A percentile compares a stretch with the other conserved stretches of the same genome.
phyloP scores from a whole-genome alignment of 2,797 vertebrate species.

The Myripristis murdjan region DNA sequence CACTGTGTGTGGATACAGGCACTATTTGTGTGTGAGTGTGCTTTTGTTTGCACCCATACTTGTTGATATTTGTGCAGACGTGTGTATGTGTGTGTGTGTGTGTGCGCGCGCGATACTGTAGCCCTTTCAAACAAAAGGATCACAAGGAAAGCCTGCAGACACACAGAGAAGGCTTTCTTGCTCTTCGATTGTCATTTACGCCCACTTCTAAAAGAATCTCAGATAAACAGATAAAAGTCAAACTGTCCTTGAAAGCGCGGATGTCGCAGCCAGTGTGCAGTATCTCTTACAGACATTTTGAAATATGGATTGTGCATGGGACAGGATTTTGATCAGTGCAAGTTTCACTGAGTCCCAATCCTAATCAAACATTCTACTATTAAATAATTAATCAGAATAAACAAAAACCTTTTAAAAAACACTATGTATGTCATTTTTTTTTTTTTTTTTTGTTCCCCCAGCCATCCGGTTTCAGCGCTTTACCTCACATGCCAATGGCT shows the following conservation, averaged over 20 bases:
- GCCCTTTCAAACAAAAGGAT: background rate
- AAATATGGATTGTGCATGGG: too few relatives aligned
- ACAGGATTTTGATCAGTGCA: too few relatives aligned
- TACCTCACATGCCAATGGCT: too few relatives aligned
- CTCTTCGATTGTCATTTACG: slow-evolving; percentile 7
- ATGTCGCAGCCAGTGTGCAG: background rate
- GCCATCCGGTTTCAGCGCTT: too few relatives aligned
- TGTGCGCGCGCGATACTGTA: background rate
- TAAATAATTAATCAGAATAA: too few relatives aligned
- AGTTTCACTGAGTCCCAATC: too few relatives aligned
- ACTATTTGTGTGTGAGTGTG: slow-evolving; percentile 4
- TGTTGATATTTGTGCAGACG: background rate
- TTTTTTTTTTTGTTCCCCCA: too few relatives aligned
- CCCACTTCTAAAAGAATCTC: slow-evolving; percentile 8
- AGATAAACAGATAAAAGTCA: background rate
- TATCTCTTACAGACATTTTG: too few relatives aligned
- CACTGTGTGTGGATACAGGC: slow-evolving; percentile 5
- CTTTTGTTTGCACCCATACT: background rate
- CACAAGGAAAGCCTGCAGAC: background rate
- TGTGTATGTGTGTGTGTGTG: background rate
- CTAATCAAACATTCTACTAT: too few relatives aligned
- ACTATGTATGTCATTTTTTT: too few relatives aligned
- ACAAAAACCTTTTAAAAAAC: too few relatives aligned
- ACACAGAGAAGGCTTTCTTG: background rate
- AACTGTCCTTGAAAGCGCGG: background rate